Percentiles rank a stretch among this genome's conserved stretches.
Evolutionary conservation across 2,113 vertebrate genomes (phyloP).

Genomic region (Rhinoptilus africanus): DNA sequence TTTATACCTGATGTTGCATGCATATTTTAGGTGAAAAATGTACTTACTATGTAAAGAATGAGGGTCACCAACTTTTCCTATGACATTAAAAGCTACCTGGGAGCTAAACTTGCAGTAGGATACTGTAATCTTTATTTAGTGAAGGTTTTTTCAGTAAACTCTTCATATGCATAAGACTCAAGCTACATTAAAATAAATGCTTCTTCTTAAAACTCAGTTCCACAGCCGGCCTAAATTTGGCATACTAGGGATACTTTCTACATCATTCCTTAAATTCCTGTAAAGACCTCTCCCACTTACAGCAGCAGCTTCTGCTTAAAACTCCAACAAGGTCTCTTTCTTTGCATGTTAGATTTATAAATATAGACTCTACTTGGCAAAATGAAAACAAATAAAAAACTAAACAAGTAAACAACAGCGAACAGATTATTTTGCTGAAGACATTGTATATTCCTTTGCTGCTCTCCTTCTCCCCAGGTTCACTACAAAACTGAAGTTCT

Average conservation of each 20-base stretch:
- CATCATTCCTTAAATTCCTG: slow-evolving; percentile 81
- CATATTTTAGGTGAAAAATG: neutral
- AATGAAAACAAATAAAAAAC: neutral
- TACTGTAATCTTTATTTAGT: neutral
- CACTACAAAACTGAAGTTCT: neutral
- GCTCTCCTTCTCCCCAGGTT: neutral
- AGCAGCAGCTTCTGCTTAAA: slow-evolving; percentile 62
- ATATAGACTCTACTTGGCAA: slow-evolving; percentile 2
- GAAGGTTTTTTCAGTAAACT: neutral
- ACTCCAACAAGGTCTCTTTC: slow-evolving; percentile 73
- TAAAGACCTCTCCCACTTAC: slow-evolving; percentile 72
- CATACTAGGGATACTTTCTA: slow-evolving; percentile 68
- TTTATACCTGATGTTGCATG: neutral
- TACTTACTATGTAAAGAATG: neutral
- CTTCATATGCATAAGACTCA: neutral
- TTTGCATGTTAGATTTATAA: slow-evolving; percentile 35
- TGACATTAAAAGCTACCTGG: neutral
- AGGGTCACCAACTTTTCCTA: neutral
- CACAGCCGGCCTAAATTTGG: slow-evolving; percentile 69
- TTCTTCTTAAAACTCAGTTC: slow-evolving; percentile 60
- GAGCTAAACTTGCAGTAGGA: neutral
- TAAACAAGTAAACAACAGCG: slow-evolving; percentile 10
- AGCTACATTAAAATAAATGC: slow-evolving; percentile 45
- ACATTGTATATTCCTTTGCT: neutral
- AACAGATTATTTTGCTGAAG: neutral